Evolutionary conservation across 2,888 invertebrate species (phyloP).

Genomic region (Tipula confusa): DNA sequence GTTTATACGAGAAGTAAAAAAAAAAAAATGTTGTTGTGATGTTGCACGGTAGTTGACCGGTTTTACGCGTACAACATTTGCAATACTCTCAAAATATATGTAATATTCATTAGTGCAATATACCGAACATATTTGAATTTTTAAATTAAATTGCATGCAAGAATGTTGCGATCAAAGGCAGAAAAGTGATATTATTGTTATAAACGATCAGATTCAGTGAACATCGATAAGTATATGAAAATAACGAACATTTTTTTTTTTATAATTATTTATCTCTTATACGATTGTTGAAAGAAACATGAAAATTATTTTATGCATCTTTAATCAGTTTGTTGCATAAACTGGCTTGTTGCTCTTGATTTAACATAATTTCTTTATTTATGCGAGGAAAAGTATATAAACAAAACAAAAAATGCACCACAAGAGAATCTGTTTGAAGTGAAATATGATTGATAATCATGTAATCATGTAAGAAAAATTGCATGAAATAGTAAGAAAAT

Average conservation of each 20-base stretch:
- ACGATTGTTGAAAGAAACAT: not conserved
- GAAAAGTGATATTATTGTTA: not conserved
- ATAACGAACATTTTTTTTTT: not conserved
- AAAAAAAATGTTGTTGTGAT: not conserved
- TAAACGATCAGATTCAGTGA: not conserved
- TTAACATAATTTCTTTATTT: not conserved
- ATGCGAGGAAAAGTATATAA: not conserved
- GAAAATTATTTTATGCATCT: not conserved
- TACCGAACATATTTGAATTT: too few relatives aligned
- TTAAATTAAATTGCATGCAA: not conserved
- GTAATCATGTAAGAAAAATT: not conserved
- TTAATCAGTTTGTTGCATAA: conserved; percentile 12
- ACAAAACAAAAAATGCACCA: not conserved
- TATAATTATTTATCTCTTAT: not conserved
- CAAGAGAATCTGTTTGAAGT: not conserved
- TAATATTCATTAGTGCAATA: not conserved
- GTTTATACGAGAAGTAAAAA: not conserved
- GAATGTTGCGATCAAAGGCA: not conserved
- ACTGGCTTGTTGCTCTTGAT: not conserved
- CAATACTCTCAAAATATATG: not conserved
- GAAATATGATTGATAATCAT: not conserved
- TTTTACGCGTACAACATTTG: not conserved
- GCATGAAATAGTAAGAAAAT: not conserved
- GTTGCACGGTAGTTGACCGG: not conserved
- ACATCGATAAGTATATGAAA: not conserved